Base-by-base conservation (phyloP, 2,113 vertebrate genomes). In the Mastomys coucha region DNA sequence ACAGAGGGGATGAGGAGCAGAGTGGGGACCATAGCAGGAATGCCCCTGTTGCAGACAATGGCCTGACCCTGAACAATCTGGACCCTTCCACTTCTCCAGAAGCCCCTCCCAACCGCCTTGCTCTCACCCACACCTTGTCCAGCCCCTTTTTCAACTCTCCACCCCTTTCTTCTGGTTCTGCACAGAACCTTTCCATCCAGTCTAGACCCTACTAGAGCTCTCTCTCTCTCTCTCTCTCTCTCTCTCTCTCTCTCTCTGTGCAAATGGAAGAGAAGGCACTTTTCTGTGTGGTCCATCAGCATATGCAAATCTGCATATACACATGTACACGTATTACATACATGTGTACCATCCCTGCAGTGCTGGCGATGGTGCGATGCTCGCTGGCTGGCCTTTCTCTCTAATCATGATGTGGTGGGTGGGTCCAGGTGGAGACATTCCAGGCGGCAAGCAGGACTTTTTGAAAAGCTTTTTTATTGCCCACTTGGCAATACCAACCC, bases 11-110 rank as follows among this genome's bases (percentile, higher is more conserved):
- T 80, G 70, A 17, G 78, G 91, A 93, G 75, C 94, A 86, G 82
- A 19, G 72, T 11, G 73, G 95, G 53, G 84, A 56, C 78, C 88
- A 8, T 89, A 88, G 95, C 91, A 97, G 95, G 93, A 75, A 95
- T 96, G 94, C 73, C 65, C 31, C 63, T 7, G 0, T 33, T 95
- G 31, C 0, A 96, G 93, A 91, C 70, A 88, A 31, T 75, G 12
- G 49, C 58, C 73, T 70, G 58, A 26, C n/a, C 20, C 33, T 0
- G 31, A 94, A 36, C 73, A 20, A 4, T 7, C 72, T 3, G 17
- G 56, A 36, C 20, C 22, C 51, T 81, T 75, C 39, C 42, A 0
- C 45, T 73, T 42, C 19, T 11, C 5, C 16, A 20, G 33, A 6
- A 26, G 49, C 2, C n/a, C 1, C 28, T 81, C 28, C 12, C 39